These are phyloP conservation scores for Hippocampus barbouri DNA, from an alignment of 2,113 vertebrate species.

Conservation along the genomic window DNA sequence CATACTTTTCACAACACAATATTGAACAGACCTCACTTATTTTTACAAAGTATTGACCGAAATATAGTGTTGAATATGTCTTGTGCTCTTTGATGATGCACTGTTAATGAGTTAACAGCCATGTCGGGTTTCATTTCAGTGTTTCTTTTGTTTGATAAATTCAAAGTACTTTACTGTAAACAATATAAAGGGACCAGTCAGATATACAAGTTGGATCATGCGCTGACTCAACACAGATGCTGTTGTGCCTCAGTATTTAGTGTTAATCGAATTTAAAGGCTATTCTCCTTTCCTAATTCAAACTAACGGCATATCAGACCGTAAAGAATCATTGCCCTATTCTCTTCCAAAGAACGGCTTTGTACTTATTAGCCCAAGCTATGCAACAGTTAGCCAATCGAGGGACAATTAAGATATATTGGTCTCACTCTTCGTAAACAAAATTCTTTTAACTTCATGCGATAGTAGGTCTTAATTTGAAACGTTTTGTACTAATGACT, in stretches of 20 bases:
- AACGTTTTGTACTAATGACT: conserved; percentile 36
- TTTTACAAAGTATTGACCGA: too few species aligned
- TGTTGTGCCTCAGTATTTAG: conserved; percentile 51
- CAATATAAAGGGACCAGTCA: conserved; percentile 28
- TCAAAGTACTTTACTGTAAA: neutral
- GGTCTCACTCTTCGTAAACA: conserved; percentile 34
- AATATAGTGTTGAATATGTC: too few species aligned
- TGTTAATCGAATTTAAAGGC: conserved; percentile 50
- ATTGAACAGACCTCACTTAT: too few species aligned
- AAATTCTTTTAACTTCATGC: conserved; percentile 16
- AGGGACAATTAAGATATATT: conserved; percentile 62
- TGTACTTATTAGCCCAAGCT: conserved; percentile 65
- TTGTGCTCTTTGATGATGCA: too few species aligned
- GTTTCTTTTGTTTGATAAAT: neutral
- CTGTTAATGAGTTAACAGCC: too few species aligned
- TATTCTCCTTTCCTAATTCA: conserved; percentile 57
- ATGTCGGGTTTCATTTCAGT: conserved; percentile 8
- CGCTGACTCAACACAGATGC: conserved; percentile 41
- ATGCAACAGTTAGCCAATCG: conserved; percentile 67
- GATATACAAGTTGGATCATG: conserved; percentile 34
- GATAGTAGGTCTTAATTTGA: conserved; percentile 26
- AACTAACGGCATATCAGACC: conserved; percentile 58
- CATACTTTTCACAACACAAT: too few species aligned
- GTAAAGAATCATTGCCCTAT: conserved; percentile 33
- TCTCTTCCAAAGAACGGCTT: conserved; percentile 27